Conservation (phyloP, 2,113 vertebrate species). For the Pongo pygmaeus region DNA sequence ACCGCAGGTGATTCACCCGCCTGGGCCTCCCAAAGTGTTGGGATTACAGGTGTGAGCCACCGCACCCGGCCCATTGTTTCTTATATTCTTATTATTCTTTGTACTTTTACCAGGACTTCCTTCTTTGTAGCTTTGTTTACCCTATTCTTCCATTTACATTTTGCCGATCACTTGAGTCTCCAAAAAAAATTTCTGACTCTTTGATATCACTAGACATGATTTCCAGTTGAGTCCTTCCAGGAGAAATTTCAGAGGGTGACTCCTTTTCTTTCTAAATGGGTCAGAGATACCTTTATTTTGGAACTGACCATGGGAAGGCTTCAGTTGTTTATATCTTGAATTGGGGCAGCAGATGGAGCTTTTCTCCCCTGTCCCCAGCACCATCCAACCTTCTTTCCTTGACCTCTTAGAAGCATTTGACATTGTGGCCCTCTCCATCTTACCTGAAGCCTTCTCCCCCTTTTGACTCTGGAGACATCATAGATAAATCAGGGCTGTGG, state of each 20-base stretch:
- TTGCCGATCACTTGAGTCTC: not conserved
- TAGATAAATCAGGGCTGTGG: not conserved
- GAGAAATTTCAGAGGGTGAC: not conserved
- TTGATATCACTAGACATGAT: not conserved
- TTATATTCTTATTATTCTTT: not conserved
- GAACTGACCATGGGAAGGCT: not conserved
- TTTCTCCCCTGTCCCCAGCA: not conserved
- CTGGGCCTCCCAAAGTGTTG: too few species aligned
- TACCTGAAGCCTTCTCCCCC: not conserved
- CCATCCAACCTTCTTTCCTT: not conserved
- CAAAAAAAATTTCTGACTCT: not conserved
- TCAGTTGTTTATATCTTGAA: not conserved
- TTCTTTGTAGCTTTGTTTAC: not conserved
- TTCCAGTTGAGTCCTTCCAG: not conserved
- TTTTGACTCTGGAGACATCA: not conserved
- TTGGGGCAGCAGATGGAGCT: not conserved
- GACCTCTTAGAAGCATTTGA: not conserved
- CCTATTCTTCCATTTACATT: not conserved
- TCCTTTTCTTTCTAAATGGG: not conserved
- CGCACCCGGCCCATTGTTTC: not conserved
- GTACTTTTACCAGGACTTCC: not conserved
- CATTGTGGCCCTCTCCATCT: not conserved
- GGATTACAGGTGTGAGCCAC: too few species aligned
- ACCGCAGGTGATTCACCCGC: too few species aligned
- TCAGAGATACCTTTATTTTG: not conserved